Percentiles rank a stretch among this genome's conserved stretches.
phyloP scores from a whole-genome alignment of 1,140 invertebrate species.

The Aphelenchoides avenae region DNA sequence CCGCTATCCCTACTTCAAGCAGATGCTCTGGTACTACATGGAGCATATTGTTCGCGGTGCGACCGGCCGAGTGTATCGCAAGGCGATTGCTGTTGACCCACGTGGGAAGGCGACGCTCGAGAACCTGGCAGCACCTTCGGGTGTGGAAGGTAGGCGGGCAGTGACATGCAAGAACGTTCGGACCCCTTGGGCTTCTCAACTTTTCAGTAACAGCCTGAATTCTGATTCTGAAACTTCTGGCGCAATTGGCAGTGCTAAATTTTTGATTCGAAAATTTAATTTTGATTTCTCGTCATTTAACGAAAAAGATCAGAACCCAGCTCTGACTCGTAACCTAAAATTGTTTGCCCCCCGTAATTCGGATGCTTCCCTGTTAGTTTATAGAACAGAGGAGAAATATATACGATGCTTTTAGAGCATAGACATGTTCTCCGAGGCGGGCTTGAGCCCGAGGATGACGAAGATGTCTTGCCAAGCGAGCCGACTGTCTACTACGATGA shows the following conservation, averaged over 20 bases:
- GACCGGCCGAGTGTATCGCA: slow-evolving; percentile 23
- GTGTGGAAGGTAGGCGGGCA: too few species aligned
- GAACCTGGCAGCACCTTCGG: too few species aligned
- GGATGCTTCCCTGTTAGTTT: not conserved
- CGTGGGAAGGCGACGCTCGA: not conserved
- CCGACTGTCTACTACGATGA: slow-evolving; percentile 12
- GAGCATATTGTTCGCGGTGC: slow-evolving; percentile 11
- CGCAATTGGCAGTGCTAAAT: not conserved
- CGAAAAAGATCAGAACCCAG: too few species aligned
- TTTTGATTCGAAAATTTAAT: not conserved
- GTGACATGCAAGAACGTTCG: too few species aligned
- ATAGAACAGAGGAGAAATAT: not conserved
- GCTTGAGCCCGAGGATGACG: too few species aligned
- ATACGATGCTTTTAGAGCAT: too few species aligned
- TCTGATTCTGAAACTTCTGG: slow-evolving; percentile 10
- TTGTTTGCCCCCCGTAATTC: not conserved
- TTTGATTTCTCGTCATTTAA: not conserved
- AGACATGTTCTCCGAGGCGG: too few species aligned
- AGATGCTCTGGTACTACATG: slow-evolving; percentile 31
- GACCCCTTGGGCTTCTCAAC: too few species aligned
- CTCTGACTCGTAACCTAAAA: too few species aligned
- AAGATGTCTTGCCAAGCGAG: not conserved
- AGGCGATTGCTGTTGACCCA: slow-evolving; percentile 13
- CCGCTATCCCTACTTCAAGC: slow-evolving; percentile 31
- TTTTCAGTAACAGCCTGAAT: too few species aligned